These are phyloP conservation scores for Antheraea pernyi DNA, from an alignment of 1,140 invertebrate species.

Conservation along the genomic window DNA sequence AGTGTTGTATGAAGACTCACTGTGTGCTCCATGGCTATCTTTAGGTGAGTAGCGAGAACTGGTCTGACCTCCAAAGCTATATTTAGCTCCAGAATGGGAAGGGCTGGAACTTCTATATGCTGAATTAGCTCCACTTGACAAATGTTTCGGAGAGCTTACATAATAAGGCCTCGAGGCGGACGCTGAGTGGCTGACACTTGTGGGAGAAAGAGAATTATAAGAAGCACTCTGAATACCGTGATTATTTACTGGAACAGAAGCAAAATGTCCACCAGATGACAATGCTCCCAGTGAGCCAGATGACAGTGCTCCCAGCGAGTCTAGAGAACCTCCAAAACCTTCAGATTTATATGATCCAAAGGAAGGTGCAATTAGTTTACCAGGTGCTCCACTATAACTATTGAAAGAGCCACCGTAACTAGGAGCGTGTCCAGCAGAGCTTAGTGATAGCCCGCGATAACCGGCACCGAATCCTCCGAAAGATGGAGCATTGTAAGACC, in stretches of 20 bases:
- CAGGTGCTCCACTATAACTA: slow-evolving; percentile 44
- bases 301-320: slow-evolving; percentile 55
- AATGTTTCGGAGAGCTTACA: slow-evolving; percentile 44
- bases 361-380: slow-evolving; percentile 47
- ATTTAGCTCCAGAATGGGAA: slow-evolving; percentile 60
- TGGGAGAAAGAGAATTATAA: slow-evolving; percentile 27
- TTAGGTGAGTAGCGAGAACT: slow-evolving; percentile 51
- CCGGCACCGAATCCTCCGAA: slow-evolving; percentile 46
- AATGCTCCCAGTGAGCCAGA: slow-evolving; percentile 57
- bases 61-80: slow-evolving; percentile 56
- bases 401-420: slow-evolving; percentile 47
- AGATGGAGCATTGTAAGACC: slow-evolving; percentile 52
- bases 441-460: slow-evolving; percentile 40
- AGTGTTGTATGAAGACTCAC: slow-evolving; percentile 65
- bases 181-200: slow-evolving; percentile 44
- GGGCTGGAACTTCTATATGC: slow-evolving; percentile 47
- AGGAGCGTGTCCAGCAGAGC: slow-evolving; percentile 47
- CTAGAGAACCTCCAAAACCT: slow-evolving; percentile 50
- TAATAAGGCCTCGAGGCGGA: slow-evolving; percentile 59
- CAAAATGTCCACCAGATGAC: slow-evolving; percentile 51
- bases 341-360: slow-evolving; percentile 55
- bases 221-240: slow-evolving; percentile 47
- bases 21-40: slow-evolving; percentile 58
- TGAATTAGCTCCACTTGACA: slow-evolving; percentile 43
- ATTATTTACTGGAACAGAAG: slow-evolving; percentile 45